Evolutionary conservation across 2,888 invertebrate genomes (phyloP).

Genomic region (Sussaba pulchella): DNA sequence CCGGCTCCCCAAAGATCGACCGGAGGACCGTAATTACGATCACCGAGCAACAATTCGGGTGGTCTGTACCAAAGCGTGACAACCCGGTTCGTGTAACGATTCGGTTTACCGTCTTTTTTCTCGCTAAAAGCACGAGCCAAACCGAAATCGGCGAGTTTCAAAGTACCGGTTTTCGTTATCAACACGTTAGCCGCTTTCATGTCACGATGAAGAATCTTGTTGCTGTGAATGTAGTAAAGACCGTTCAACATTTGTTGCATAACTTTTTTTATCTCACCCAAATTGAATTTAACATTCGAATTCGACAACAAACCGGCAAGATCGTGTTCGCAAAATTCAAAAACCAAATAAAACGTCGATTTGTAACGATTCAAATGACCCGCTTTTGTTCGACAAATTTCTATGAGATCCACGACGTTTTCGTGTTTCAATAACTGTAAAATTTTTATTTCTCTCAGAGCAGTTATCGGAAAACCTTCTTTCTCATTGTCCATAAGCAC

Average conservation of each 20-base stretch:
- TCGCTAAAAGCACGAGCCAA: constrained; percentile 97
- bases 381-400: constrained; percentile 97
- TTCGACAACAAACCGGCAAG: constrained; percentile 98
- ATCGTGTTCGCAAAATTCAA: constrained; percentile 99
- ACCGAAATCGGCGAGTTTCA: constrained; percentile 99
- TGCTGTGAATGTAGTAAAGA: constrained; percentile 98
- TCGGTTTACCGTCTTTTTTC: constrained; percentile 93
- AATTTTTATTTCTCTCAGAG: constrained; percentile 98
- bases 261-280: constrained; percentile 98
- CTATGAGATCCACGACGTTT: constrained; percentile 98
- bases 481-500: constrained; percentile 99
- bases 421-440: constrained; percentile 97
- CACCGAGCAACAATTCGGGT: constrained; percentile 90
- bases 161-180: constrained; percentile 96
- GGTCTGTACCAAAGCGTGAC: constrained; percentile 98
- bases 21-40: constrained; percentile 97
- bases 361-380: constrained; percentile 90
- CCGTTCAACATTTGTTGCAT: constrained; percentile 95
- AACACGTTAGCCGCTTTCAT: constrained; percentile 99
- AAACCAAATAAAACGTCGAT: constrained; percentile 97
- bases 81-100: constrained; percentile 98
- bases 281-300: constrained; percentile 96
- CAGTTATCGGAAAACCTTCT: constrained; percentile 99
- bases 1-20: constrained; percentile 99
- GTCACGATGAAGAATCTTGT: constrained; percentile 97